A percentile compares a stretch with the other conserved stretches of the same genome.
Evolutionary conservation across 2,113 vertebrate species (phyloP).

Genomic region (Lepidothrix coronata): DNA sequence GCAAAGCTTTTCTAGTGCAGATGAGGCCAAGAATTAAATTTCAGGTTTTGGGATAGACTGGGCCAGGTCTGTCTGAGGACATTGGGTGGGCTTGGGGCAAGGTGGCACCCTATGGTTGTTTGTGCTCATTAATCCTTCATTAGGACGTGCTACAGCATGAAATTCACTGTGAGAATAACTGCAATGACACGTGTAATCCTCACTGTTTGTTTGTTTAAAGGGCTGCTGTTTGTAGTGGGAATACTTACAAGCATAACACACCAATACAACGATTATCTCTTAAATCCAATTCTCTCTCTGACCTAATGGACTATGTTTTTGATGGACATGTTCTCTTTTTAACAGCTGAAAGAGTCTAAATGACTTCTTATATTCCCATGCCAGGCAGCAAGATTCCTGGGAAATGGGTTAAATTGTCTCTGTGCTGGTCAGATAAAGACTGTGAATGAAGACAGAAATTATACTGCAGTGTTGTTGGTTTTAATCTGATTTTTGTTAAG

Average conservation of each 20-base stretch:
- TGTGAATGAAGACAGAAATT: background rate
- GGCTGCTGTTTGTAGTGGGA: background rate
- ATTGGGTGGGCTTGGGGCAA: background rate
- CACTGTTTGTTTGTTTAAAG: background rate
- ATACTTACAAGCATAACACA: background rate
- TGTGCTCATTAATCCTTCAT: background rate
- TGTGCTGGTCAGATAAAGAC: background rate
- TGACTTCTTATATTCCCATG: background rate
- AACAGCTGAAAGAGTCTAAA: background rate
- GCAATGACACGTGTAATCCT: background rate
- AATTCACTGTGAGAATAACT: background rate
- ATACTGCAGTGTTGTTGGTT: background rate
- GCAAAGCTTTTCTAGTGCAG: background rate
- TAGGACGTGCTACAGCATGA: background rate
- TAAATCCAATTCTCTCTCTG: background rate
- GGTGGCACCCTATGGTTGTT: background rate
- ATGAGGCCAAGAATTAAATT: background rate
- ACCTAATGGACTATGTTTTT: background rate
- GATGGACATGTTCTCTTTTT: background rate
- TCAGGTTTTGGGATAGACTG: background rate
- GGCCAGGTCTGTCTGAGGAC: background rate
- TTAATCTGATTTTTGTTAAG: background rate
- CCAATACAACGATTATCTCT: background rate
- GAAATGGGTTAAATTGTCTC: background rate
- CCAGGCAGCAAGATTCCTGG: background rate